Evolutionary conservation across 2,888 invertebrate species (phyloP), one percentile per base, ranked within the genome.

Genomic region (Pimpla rufipes): DNA sequence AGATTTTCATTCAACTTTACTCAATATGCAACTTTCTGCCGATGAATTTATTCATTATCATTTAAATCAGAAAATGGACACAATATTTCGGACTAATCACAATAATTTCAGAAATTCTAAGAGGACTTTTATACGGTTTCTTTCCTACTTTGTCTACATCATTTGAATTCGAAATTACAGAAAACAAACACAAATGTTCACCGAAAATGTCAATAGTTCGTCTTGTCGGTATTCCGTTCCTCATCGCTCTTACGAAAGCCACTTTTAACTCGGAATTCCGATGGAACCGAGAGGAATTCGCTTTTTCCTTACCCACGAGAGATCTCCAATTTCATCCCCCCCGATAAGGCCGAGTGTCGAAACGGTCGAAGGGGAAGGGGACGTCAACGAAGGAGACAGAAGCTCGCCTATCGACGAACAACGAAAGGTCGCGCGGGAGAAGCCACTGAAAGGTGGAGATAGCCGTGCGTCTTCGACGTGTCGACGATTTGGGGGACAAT

Each of bases 401-500:
- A 40, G 18, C n/a, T 66, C n/a, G 29, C 5, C 13, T 40, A 42
- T 40, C 77, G 47, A 52, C 50, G 45, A 59, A 47, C 71, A 45
- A 62, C 64, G 47, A 68, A 70, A 50, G 75, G 45, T 35, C 70
- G 59, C 45, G 64, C 21, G 55, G 35, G n/a, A 67, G 47, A 50
- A 68, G 23, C 18, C 13, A 55, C 59, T 42, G 45, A n/a, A 59
- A 73, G 71, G 45, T 50, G 18, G 18, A 68, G 16, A 52, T 64
- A 42, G 62, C 18, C 23, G 18, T 47, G 29, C 45, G 29, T 75
- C 75, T 62, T 78, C 42, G 79, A 86, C 59, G 74, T 67, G 82
- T 83, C 79, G 83, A 81, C 75, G 62, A 75, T 79, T 76, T 47
- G 47, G 71, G 75, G 64, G 73, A 81, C 77, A 79, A 81, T 80